Evolutionary conservation across 2,113 vertebrate species (phyloP), one percentile per base, ranked within the genome.

Genomic region (Edolisoma coerulescens): DNA sequence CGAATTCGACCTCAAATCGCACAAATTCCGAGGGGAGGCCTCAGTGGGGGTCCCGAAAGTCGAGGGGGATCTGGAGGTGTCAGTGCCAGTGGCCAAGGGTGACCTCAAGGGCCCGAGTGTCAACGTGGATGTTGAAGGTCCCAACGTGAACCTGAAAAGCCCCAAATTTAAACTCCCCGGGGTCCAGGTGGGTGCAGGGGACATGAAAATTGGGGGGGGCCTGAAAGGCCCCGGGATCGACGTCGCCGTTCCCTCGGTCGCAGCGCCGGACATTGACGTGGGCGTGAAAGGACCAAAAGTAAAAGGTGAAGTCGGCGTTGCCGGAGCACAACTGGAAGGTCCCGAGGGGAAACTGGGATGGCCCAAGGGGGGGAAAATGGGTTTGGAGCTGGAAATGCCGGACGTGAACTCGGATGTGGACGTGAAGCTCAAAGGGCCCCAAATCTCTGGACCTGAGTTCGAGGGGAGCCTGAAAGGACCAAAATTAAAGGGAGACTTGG

Each of bases 1-100:
- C 1, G 99, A 99, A 60, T 98, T 99, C 69, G 99, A 99, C 76
- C 98, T 99, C 4, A 99, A 99, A 94, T 99, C 99, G 3, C 97
- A 98, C 35, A 97, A 98, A 52, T 84, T 97, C 71, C 98, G 99
- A 93, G 97, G 96, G 0, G 98, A 99, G 24, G 97, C 96, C 30
- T 94, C 98, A 4, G 84, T 93, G 30, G 96, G 96, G 19, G 94
- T 64, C 65, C 96, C 98, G 0, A 98, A 97, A 47, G 3, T 86
- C 0, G 97, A 98, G 54, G 98, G 97, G 11, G 97, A 97, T 4
- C 15, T 98, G 56, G 97, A 98, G 16, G 64, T 98, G 57, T 93
- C 97, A 8, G 86, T 96, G 47, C 96, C 97, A 0, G 83, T 57
- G 3, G 77, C 97, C 54, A 97, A 93, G 63, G 76, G 97, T 1